Evolutionary conservation across 1,140 invertebrate species (phyloP).

Genomic region (Calephelis nemesis): DNA sequence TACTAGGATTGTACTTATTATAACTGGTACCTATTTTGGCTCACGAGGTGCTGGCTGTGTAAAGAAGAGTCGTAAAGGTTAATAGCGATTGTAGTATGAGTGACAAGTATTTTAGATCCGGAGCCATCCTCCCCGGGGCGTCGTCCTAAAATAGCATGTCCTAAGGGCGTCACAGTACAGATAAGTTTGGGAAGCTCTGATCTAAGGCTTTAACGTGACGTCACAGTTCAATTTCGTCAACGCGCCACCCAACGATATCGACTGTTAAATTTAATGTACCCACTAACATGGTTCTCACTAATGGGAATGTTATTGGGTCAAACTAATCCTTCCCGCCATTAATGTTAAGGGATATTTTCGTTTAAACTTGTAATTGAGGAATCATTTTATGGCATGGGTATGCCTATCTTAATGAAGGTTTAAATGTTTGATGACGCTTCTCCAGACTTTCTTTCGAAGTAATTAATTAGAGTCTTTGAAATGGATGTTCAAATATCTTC

Average conservation of each 20-base stretch:
- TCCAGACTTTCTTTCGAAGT: constrained; percentile 16
- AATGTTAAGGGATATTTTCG: neutral
- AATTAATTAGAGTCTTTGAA: constrained; percentile 13
- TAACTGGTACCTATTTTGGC: too few relatives aligned
- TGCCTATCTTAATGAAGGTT: constrained; percentile 16
- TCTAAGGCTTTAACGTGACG: constrained; percentile 24
- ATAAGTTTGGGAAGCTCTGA: too few relatives aligned
- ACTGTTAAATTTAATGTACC: constrained; percentile 33
- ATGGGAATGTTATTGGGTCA: constrained; percentile 16
- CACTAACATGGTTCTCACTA: constrained; percentile 19
- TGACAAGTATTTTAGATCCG: too few relatives aligned
- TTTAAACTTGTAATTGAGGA: neutral
- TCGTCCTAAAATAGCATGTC: too few relatives aligned
- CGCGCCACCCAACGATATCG: constrained; percentile 30
- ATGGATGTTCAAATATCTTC: constrained; percentile 13
- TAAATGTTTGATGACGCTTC: constrained; percentile 15
- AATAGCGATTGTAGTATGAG: too few relatives aligned
- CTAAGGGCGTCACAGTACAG: too few relatives aligned
- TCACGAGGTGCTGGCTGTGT: too few relatives aligned
- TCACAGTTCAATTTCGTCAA: constrained; percentile 36
- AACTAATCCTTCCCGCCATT: constrained; percentile 4
- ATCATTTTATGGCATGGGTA: constrained; percentile 6
- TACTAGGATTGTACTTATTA: too few relatives aligned
- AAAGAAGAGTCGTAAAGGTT: too few relatives aligned
- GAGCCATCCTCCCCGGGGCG: too few relatives aligned